phyloP scores from a whole-genome alignment of 2,797 vertebrate species.

The Falco cherrug region DNA sequence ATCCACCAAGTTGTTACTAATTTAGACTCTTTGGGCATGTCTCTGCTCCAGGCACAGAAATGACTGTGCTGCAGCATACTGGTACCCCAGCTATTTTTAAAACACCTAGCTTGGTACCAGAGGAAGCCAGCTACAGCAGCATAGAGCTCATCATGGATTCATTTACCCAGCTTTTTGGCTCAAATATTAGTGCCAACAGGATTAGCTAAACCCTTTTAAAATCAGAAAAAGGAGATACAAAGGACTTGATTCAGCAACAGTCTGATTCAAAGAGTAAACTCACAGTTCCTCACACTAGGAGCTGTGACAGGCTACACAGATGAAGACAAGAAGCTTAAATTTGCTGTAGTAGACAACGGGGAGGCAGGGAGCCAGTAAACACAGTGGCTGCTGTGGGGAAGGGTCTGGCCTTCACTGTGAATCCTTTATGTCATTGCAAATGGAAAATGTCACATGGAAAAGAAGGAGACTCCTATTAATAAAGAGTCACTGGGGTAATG shows the following conservation, averaged over 20 bases:
- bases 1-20: slow-evolving; percentile 14
- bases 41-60: slow-evolving; percentile 13
- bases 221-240: background rate
- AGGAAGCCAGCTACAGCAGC: background rate
- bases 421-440: background rate
- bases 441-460: slow-evolving; percentile 1
- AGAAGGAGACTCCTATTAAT: background rate
- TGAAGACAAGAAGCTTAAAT: background rate
- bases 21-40: background rate
- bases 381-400: background rate
- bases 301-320: background rate
- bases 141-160: background rate
- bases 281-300: background rate
- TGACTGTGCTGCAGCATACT: background rate
- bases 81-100: slow-evolving; percentile 15
- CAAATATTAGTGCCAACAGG: background rate
- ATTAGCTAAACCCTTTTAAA: slow-evolving; percentile 20
- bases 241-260: slow-evolving; percentile 10
- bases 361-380: background rate
- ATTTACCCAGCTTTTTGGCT: background rate
- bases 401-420: background rate
- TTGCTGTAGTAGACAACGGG: background rate
- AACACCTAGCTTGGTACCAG: background rate
- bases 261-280: background rate
- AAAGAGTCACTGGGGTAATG: background rate